Base-by-base conservation (phyloP, 92 coral and sea anemone species). In the Zoanthus sociatus region DNA sequence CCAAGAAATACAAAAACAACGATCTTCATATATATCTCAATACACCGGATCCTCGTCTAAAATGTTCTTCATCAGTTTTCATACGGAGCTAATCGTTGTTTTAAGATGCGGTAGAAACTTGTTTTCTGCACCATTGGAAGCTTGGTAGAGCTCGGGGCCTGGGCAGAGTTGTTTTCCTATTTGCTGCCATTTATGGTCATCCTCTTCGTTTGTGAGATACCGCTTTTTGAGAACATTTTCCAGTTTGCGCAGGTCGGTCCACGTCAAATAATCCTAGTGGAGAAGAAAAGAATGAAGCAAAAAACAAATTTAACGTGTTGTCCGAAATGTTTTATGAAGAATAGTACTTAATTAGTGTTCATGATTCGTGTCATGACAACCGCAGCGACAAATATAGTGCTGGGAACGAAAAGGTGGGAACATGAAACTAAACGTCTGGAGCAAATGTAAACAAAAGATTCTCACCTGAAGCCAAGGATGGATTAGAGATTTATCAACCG, bases 401-500 rank as follows among this genome's bases (percentile, higher is more conserved):
- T 9, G 17, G 18, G 21, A 61, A 61, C 26, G 26, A 26, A 15
- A 14, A 9, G 5, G 6, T 15, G 15, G 3, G 15, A 61, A 61
- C 17, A 18, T 14, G 10, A 63, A 63, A 63, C 18, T 20, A 37
- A 37, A 37, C 42, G 4, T 37, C 14, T 30, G 16, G 7, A 10
- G 6, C 17, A 6, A 67, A 5, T 20, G 3, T 63, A 63, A 63
- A 63, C 32, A 9, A 63, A 17, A 63, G 30, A 14, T 16, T n/a
- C 90, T 89, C 48, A 96, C 99, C 98, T 97, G 99, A 13, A 97
- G 93, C 99, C 99, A 97, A 6, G 93, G 94, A 74, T 97, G 99
- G 78, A 94, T 92, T n/a, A 97, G 92, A 15, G 98, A 97, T 84
- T 93, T 97, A 78, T 97, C 97, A 71, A 98, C 93, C 47, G 98